Base-by-base conservation (phyloP, 2,113 vertebrate genomes). In the Rissa tridactyla region DNA sequence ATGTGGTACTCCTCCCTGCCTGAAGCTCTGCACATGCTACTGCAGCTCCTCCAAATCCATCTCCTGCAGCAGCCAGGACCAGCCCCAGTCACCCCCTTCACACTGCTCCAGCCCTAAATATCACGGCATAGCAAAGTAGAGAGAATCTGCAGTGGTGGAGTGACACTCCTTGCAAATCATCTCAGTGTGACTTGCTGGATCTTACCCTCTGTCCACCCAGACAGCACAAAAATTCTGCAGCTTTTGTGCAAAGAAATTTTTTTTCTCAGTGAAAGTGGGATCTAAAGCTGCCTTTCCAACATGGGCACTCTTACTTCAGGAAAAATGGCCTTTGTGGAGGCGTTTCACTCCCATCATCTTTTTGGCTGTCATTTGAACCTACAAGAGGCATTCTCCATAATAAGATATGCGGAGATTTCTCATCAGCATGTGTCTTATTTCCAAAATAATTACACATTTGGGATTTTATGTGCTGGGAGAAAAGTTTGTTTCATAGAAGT, bases 111-210 rank as follows among this genome's bases (percentile, higher is more conserved):
- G 27, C 38, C 16, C 34, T 73, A 17, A 44, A 27, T 22, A 21
- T 44, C n/a, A 18, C 1, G 5, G 19, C 38, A 52, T 9, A 5
- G 19, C 46, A 58, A 1, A 0, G 27, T 1, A 40, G 36, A 54
- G 23, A 71, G 21, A 15, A 42, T 5, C 57, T 55, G 47, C 13
- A 5, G 18, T 32, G 23, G 17, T 49, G 36, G 27, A 30, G 5
- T 13, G 34, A 32, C 20, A 8, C 12, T 9, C 29, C 49, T 71
- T 79, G 42, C 1, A 4, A 19, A 10, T 15, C 0, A 38, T 15
- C 13, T 36, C 47, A 18, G 6, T 26, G 18, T 27, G 44, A 54
- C 42, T 75, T 44, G 34, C 22, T 52, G n/a, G 29, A 42, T 71
- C 21, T 38, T 49, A 65, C 9, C 5, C 15, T 57, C 49, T 4